A percentile compares a stretch with the other conserved stretches of the same genome.
phyloP scores from a whole-genome alignment of 1,140 invertebrate genomes.

The Drosophila arawakana region DNA sequence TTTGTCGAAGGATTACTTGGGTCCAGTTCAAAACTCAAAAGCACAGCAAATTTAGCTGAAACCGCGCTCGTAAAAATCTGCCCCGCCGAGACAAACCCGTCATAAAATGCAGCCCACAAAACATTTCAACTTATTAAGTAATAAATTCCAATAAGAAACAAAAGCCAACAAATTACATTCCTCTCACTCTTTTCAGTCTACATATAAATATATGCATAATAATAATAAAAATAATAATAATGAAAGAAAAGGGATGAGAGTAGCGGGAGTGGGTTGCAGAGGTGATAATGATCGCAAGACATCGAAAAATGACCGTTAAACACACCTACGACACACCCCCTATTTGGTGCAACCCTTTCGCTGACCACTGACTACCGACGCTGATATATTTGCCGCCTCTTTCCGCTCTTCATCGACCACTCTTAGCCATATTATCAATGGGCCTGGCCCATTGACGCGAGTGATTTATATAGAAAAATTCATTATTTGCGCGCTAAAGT shows the following conservation, averaged over 20 bases:
- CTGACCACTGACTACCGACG: constrained; percentile 21
- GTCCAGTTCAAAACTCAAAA: constrained; percentile 65
- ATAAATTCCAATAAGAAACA: constrained; percentile 80
- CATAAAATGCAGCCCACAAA: constrained; percentile 43
- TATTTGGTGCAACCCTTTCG: constrained; percentile 62
- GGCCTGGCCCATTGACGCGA: constrained; percentile 75
- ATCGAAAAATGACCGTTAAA: constrained; percentile 82
- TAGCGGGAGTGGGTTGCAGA: constrained; percentile 11
- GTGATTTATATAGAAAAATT: constrained; percentile 81
- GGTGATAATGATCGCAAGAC: constrained; percentile 80
- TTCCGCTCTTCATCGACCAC: neutral
- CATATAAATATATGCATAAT: constrained; percentile 56
- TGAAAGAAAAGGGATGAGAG: constrained; percentile 2
- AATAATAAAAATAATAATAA: constrained; percentile 74
- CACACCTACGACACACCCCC: constrained; percentile 68
- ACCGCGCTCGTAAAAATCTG: constrained; percentile 70
- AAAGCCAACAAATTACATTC: constrained; percentile 48
- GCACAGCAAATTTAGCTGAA: constrained; percentile 64
- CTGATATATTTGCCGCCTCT: constrained; percentile 51
- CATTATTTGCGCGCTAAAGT: constrained; percentile 71
- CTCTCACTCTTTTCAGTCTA: neutral
- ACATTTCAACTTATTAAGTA: constrained; percentile 78
- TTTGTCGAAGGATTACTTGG: constrained; percentile 20
- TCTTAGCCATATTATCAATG: constrained; percentile 59
- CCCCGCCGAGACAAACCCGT: neutral